Percentiles rank a stretch among this genome's conserved stretches.
Conservation (phyloP, 2,797 vertebrate genomes). For the Gambelia wislizenii region DNA sequence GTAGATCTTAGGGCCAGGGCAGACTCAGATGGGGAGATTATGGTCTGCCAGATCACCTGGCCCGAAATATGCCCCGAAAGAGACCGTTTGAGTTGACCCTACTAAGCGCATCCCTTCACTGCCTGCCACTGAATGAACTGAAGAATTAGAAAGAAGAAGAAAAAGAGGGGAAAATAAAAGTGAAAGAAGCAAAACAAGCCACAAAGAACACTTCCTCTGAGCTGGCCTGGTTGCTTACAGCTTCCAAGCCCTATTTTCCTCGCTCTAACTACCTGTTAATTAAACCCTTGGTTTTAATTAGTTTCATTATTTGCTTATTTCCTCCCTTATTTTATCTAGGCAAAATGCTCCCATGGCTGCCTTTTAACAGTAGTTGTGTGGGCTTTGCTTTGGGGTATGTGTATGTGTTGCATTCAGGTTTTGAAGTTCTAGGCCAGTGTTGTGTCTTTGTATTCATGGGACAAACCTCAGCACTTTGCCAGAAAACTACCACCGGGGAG, state of each 20-base stretch:
- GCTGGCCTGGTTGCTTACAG: slow-evolving; percentile 1
- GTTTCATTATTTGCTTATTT: slow-evolving; percentile 25
- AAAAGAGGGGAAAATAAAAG: no score
- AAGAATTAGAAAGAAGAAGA: neutral
- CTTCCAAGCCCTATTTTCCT: neutral
- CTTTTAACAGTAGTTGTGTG: neutral
- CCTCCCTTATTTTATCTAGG: slow-evolving; percentile 7
- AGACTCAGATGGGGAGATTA: no score
- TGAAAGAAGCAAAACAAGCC: neutral
- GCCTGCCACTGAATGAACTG: neutral
- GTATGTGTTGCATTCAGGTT: neutral
- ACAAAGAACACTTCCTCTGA: neutral
- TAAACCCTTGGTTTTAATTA: slow-evolving; percentile 34
- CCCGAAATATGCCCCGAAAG: neutral
- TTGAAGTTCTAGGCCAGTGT: neutral
- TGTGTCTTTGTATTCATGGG: neutral
- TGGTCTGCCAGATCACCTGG: no score
- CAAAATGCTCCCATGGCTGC: neutral
- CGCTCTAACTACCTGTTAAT: slow-evolving; percentile 45
- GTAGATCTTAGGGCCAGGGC: no score
- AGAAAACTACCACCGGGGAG: neutral
- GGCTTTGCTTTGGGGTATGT: no score
- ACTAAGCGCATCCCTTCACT: neutral
- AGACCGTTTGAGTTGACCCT: neutral
- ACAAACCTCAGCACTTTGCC: neutral